Evolutionary conservation across 2,888 invertebrate species (phyloP).

Genomic region (Epinotia ramella): DNA sequence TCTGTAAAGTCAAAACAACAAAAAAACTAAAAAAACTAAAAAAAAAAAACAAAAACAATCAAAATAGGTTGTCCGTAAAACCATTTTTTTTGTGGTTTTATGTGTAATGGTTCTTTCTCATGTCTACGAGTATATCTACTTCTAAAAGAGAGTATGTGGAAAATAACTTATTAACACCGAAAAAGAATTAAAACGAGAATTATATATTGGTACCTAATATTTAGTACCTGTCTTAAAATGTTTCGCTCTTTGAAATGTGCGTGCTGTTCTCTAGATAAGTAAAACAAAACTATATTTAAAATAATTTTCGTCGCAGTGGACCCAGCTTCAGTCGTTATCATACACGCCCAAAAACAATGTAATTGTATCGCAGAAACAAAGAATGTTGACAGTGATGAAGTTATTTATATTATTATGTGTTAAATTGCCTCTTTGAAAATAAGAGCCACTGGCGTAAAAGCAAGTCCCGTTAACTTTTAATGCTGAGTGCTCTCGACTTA

Average conservation of each 20-base stretch:
- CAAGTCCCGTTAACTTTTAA: conserved; percentile 42
- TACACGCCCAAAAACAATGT: neutral
- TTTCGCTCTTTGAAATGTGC: neutral
- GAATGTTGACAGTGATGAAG: conserved; percentile 31
- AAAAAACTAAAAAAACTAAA: too few species aligned
- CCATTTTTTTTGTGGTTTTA: neutral
- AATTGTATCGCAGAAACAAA: conserved; percentile 17
- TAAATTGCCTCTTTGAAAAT: conserved; percentile 40
- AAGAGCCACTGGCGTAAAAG: conserved; percentile 36
- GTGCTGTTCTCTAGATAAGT: too few species aligned
- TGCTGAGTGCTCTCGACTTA: conserved; percentile 46
- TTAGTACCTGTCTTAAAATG: neutral
- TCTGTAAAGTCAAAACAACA: too few species aligned
- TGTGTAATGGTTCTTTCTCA: neutral
- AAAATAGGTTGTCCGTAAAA: too few species aligned
- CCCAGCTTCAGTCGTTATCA: neutral
- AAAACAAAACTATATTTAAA: neutral
- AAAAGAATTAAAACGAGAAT: neutral
- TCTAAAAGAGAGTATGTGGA: neutral
- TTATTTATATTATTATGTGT: conserved; percentile 41
- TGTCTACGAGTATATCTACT: neutral
- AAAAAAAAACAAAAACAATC: too few species aligned
- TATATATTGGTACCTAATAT: neutral
- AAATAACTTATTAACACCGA: neutral
- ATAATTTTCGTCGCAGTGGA: too few species aligned